Base-by-base conservation (phyloP, 2,888 invertebrate species). In the Thereva unica region DNA sequence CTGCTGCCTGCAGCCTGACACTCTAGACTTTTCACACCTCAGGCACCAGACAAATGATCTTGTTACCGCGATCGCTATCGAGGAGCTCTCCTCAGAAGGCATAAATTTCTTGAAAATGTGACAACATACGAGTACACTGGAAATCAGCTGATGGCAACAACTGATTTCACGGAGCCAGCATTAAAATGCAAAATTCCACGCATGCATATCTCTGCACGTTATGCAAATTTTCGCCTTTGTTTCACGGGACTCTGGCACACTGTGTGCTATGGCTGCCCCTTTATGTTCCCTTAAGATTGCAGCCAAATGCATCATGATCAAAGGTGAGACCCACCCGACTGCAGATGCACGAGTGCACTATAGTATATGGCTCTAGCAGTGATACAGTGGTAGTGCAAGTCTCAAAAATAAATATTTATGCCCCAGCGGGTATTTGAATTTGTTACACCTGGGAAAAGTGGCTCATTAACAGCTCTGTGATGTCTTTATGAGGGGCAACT, bases 381-480 rank as follows among this genome's bases (percentile, higher is more conserved):
- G 23, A 23, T 23, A 23, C 2, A 23, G 23, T 23, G 49, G 61
- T 42, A 50, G 61, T 50, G 50, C 61, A 23, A 23, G 23, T 61
- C 61, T 61, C 49, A 61, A 61, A 56, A 61, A 61, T 61, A 61
- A 61, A 61, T 61, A 61, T 61, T 61, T 61, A 61, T 61, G 61
- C 41, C 34, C 40, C 50, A 34, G 9, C 35, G 41, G 9, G 34
- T 41, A 34, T 12, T 34, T 23, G 38, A 34, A 10, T 10, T 49
- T 49, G 59, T 12, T 47, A 40, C 4, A 5, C n/a, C 41, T 6
- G 49, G 50, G 35, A 61, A 50, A 61, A 38, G 50, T 12, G 61
- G 50, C 49, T 61, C 61, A 61, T 61, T 61, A 61, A 61, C 61
- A 61, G 61, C 61, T 50, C 41, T 41, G 9, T 61, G 61, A 61